Base-by-base conservation (phyloP, 2,113 vertebrate genomes). In the Melanotaenia duboulayi region DNA sequence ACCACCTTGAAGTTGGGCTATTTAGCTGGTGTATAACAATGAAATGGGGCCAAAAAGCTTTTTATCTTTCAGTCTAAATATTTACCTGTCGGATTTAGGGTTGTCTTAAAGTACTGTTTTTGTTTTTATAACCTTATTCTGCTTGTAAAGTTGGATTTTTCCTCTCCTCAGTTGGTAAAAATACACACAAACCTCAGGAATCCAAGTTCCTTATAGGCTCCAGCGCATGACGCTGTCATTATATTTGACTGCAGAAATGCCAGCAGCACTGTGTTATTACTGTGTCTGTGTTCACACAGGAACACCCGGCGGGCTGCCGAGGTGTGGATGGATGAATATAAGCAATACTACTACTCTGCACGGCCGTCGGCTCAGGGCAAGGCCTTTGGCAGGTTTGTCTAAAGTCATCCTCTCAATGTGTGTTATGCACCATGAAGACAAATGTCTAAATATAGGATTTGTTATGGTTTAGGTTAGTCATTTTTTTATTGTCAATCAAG, bases 251-350 rank as follows among this genome's bases (percentile, higher is more conserved):
- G 19, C 61, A 70, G 80, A 69, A 80, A 79, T 19, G 71, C 64
- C 22, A 17, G 42, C 72, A 39, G 56, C 14, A 0, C 32, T 62
- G 64, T 81, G 61, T 81, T 44, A 81, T 82, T 59, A 63, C 28
- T 1, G 23, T n/a, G 32, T 71, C 44, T 87, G 63, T 79, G 74
- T 86, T 25, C 11, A 0, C 4, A 11, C 82, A 99, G 98, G 94
- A 99, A 99, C 83, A 99, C 97, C 46, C 96, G 97, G 56, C 94
- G 98, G 54, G 97, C 98, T 0, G 98, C 97, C 0, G 98, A 99
- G 86, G 98, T 99, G 24, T 99, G 98, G 98, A 99, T 99, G 98
- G 98, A 99, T 35, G 97, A 99, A 1, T 99, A 97, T 87, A 99
- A 99, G 71, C 97, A 98, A 76, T 96, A 97, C 86, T 99, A 99